Evolutionary conservation across 1,140 invertebrate genomes (phyloP), one percentile per base, ranked within the genome.

Genomic region (Armadillidium nasatum): DNA sequence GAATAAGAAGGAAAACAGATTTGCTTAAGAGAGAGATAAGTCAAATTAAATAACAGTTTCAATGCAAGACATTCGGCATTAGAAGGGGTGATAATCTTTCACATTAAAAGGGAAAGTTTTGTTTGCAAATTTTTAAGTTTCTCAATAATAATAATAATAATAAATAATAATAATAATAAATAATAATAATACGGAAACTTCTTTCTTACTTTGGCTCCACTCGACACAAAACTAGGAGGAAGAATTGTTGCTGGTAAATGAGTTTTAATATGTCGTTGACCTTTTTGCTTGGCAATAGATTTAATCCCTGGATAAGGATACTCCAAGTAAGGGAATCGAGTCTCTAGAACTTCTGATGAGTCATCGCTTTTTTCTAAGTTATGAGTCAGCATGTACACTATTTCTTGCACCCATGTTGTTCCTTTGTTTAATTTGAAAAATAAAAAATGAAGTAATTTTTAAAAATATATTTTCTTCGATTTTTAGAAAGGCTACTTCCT

Each of bases 361-460:
- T 85, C 86, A 44, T 76, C 72, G 50, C 67, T 78, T 75, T 81
- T 82, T 33, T 84, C 76, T 54, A 85, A 84, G 72, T 85, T 82
- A 80, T 93, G 92, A 10, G 87, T 87, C n/a, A 94, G 82, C 72
- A 93, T 85, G 90, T 92, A 94, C 0, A 93, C 88, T 81, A 94
- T 87, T 84, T 94, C 93, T 82, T 93, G 91, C 0, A 90, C 90
- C 90, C 91, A 93, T 0, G 93, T 94, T 0, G 93, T 95, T 21
- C 92, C 92, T 77, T 21, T 10, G 71, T 60, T 44, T 11, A 73
- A 54, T 7, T 23, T n/a, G 9, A 21, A 50, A 23, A 72, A 72
- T 21, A 44, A 22, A 13, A 0, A 60, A 4, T 60, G 7, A 60
- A 60, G 0, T 60, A 33, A 33, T 33, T 33, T 33, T 33, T 3